Evolutionary conservation across 92 coral and sea anemone genomes (phyloP), one percentile per base, ranked within the genome.

Genomic region (Zoanthus sociatus): DNA sequence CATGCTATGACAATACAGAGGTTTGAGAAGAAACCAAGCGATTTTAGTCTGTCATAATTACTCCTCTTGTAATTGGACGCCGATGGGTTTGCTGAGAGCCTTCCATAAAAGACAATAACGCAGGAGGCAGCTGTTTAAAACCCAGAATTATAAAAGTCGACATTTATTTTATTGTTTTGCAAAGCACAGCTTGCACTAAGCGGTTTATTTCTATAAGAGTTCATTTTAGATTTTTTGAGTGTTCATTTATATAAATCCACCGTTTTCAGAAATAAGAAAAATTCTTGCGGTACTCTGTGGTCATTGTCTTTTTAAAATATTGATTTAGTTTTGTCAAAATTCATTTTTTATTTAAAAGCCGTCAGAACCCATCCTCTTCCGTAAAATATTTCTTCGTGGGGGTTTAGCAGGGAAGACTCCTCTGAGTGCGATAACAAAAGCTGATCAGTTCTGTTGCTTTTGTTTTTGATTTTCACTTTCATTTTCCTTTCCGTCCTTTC

Each of bases 11-110:
- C 74, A 69, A 69, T 69, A 33, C 74, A 69, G 9, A 33, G 14
- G 31, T 69, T 11, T 26, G 74, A 77, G 15, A 30, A 55, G 13
- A 77, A 77, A 77, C 48, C 58, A 5, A 30, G 32, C 21, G 33
- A 31, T 37, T 77, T 31, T 50, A n/a, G 46, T 17, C 6, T 77
- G 82, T 55, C 82, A 77, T 37, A 53, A 54, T 54, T 44, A 76
- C 1, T 21, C 82, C 17, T 51, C n/a, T 77, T 21, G 66, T 77
- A 77, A 77, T 77, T 77, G 82, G 82, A 77, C 63, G 66, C 82
- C 68, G 15, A 18, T 30, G 5, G 9, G 67, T 31, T 30, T 8
- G 61, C 63, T 77, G 17, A 77, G 50, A 54, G 67, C 68, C 67
- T 54, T 66, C 26, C 26, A 77, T 77, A 20, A 77, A 53, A 51